Evolutionary conservation across 2,888 invertebrate genomes (phyloP), one percentile per base, ranked within the genome.

Genomic region (Watsonalla binaria): DNA sequence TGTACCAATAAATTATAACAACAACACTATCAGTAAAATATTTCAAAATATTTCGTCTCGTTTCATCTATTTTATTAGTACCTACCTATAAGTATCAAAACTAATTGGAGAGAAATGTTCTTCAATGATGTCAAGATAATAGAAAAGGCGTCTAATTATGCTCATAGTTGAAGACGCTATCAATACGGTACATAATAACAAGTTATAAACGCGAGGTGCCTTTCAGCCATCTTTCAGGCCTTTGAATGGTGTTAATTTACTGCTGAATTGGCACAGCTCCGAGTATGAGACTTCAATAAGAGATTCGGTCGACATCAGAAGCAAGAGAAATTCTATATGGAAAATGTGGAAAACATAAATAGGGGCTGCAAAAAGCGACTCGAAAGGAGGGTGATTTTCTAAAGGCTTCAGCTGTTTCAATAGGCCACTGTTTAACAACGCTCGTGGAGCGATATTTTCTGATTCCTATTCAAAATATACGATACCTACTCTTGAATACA

Each of bases 291-390:
- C 73, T 76, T 85, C 82, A 85, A 86, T 86, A 73, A 78, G 69
- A 76, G 73, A 75, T 77, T 82, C 74, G 80, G 76, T 74, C 82
- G 76, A 78, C 80, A 82, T 76, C 70, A 73, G 69, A 79, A 72
- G 70, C 75, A 49, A 39, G 68, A 72, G 68, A 80, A 81, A 81
- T 84, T 84, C 76, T 84, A 76, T 84, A 86, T 86, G 86, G 87
- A 84, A 87, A 88, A 85, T 84, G 83, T 84, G 78, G 81, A 81
- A 85, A 86, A 84, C 78, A 84, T 87, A 84, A 86, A 88, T 81
- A 80, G 76, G 75, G 76, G 73, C 76, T 73, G 82, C 78, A 78
- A 82, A 82, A 86, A 82, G 79, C 81, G 76, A 78, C 77, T 80
- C 80, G 71, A 84, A 84, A 80, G 75, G 82, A 80, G 84, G 82